Percentiles rank a stretch among this genome's conserved stretches.
phyloP scores from a whole-genome alignment of 2,888 invertebrate species.

The Flexamia atlantica region DNA sequence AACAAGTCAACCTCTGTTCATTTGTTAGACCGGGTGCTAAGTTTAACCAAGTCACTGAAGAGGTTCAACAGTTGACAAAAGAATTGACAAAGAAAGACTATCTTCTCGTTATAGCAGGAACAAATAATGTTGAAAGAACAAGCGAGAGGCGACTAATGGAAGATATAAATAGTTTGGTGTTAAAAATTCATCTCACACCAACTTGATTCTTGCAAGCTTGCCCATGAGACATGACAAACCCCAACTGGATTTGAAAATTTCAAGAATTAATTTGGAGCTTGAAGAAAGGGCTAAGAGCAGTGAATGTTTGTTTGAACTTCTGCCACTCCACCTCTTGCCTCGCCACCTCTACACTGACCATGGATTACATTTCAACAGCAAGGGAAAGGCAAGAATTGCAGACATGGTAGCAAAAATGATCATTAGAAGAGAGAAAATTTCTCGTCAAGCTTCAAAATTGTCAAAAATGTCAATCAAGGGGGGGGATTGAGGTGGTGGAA shows the following conservation, averaged over 20 bases:
- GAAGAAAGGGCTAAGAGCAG: background rate
- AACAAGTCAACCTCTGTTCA: background rate
- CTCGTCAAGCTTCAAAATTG: too few species aligned
- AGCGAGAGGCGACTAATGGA: background rate
- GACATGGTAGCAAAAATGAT: background rate
- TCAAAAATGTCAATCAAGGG: too few species aligned
- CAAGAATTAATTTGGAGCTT: background rate
- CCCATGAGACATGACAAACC: slow-evolving; percentile 3
- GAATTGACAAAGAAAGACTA: background rate
- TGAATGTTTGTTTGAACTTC: background rate
- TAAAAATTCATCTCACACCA: background rate
- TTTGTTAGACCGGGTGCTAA: background rate
- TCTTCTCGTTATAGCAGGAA: slow-evolving; percentile 20
- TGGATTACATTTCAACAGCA: background rate
- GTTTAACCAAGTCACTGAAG: background rate
- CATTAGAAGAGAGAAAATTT: background rate
- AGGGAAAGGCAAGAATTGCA: background rate
- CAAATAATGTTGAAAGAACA: slow-evolving; percentile 30
- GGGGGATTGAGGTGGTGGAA: background rate
- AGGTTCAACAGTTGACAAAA: background rate
- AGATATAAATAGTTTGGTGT: background rate
- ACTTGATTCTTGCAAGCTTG: background rate
- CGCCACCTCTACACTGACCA: background rate
- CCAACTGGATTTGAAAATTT: slow-evolving; percentile 14
- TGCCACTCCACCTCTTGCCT: background rate